Base-by-base conservation (phyloP, 2,888 invertebrate genomes). In the Neoaliturus tenellus region DNA sequence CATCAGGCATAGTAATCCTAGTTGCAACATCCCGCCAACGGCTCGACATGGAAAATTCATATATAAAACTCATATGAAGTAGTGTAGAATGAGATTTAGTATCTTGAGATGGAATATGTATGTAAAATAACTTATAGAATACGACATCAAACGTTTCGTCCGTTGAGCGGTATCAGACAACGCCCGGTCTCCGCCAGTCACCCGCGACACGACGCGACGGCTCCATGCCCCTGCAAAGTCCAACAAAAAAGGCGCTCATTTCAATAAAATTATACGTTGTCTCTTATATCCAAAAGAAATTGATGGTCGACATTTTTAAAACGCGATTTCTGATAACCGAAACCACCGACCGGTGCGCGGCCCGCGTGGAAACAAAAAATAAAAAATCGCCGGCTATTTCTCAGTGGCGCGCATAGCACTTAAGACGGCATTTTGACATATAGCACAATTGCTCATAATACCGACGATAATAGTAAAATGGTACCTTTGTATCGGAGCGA, bases 211-310 rank as follows among this genome's bases (percentile, higher is more conserved):
- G 48, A 14, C 58, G 23, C n/a, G 51, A 51, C 14, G 4, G 51
- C 6, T 4, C 20, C 51, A n/a, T 2, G 67, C 28, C 71, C 71
- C 17, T 33, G 5, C 39, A 39, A 39, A 20, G 39, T 39, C 71
- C 17, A 67, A 20, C 39, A 39, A 39, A 20, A 71, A 71, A 44
- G 4, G 25, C 44, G 35, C 44, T 75, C 73, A 75, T 75, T 75
- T 75, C 41, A 75, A 78, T 78, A 78, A 78, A 78, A 78, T 78
- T 78, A 78, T 48, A 78, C 78, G 33, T 78, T 78, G 78, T 55
- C 78, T 17, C 35, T 25, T 78, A 48, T 33, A 23, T 14, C 33
- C 28, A 1, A n/a, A 28, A 20, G 78, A 55, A 51, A 78, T 55
- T 78, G 48, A 78, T 51, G 78, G 25, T n/a, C 20, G 48, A 51